A percentile compares a stretch with the other conserved stretches of the same genome.
Conservation (phyloP, 2,888 invertebrate species). For the Balanococcus diminutus region DNA sequence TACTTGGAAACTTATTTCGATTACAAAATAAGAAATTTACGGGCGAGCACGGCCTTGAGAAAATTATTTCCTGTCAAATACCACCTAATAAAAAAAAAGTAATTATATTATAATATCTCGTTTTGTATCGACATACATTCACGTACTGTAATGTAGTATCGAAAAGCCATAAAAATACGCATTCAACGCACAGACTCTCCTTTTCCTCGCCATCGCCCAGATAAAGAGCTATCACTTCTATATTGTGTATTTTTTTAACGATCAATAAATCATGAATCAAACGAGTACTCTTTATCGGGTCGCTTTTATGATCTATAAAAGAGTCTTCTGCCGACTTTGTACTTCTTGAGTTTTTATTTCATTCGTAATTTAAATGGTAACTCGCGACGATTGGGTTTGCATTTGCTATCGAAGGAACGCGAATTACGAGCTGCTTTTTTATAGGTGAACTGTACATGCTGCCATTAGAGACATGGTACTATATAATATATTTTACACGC, state of each 20-base stretch:
- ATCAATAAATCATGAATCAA: constrained; percentile 20
- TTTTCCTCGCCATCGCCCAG: background rate
- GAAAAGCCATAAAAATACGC: background rate
- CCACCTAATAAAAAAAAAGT: constrained; percentile 37
- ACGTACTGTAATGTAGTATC: no score
- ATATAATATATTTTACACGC: background rate
- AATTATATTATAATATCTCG: constrained; percentile 41
- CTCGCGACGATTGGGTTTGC: background rate
- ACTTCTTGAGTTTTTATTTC: background rate
- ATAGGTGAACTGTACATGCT: background rate
- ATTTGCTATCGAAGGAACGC: background rate
- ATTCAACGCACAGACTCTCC: background rate
- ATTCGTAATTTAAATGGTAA: background rate
- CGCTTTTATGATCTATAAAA: background rate
- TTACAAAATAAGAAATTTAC: constrained; percentile 40
- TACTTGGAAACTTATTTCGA: background rate
- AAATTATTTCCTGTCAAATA: constrained; percentile 43
- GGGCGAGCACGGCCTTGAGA: background rate
- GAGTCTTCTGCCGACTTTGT: background rate
- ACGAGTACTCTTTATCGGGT: constrained; percentile 4
- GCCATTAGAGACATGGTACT: background rate
- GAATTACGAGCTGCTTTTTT: background rate
- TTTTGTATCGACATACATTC: background rate
- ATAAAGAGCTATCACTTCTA: background rate
- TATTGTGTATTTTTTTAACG: background rate